phyloP scores from a whole-genome alignment of 2,797 vertebrate species.

The Ciconia nigra region DNA sequence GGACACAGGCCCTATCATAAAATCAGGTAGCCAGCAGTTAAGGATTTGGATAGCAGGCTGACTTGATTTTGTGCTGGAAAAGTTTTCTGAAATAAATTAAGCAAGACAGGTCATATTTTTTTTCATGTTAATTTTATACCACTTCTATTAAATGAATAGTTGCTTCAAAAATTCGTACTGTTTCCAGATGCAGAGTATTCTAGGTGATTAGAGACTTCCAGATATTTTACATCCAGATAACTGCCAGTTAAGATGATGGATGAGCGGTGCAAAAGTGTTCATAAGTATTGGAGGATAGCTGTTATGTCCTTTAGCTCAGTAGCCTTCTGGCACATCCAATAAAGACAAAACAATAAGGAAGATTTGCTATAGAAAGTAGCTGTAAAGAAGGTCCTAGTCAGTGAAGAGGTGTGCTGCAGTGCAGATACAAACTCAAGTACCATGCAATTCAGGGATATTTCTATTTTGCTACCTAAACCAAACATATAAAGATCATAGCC shows the following conservation, averaged over 20 bases:
- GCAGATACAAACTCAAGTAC: background rate
- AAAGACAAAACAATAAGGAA: constrained; percentile 15
- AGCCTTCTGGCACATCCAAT: constrained; percentile 9
- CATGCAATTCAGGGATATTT: background rate
- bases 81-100: background rate
- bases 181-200: background rate
- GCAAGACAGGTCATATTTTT: background rate
- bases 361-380: background rate
- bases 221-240: constrained; percentile 11
- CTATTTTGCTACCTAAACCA: background rate
- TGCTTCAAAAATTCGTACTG: background rate
- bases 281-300: background rate
- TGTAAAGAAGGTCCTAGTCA: constrained; percentile 2
- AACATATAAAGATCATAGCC: background rate
- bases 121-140: background rate
- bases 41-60: background rate
- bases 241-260: constrained; percentile 20
- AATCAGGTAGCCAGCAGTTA: background rate
- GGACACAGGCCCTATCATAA: background rate
- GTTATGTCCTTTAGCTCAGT: background rate
- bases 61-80: background rate
- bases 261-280: background rate
- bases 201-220: background rate
- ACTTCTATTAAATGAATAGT: background rate
- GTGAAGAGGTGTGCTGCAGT: background rate